Base-by-base conservation (phyloP, 1,140 invertebrate species). In the Halesus radiatus region DNA sequence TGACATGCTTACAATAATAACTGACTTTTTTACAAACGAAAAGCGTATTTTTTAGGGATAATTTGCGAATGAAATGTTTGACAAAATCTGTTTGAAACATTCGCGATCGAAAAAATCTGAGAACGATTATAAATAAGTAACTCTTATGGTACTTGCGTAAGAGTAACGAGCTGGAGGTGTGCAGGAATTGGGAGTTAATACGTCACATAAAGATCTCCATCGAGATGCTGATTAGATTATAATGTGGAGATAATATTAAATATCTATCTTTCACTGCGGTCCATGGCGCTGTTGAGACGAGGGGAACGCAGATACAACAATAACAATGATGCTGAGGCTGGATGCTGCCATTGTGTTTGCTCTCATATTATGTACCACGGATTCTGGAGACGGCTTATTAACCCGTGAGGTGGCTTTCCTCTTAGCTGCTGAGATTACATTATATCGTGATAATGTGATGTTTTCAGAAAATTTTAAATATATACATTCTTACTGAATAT, bases 161-260 rank as follows among this genome's bases (percentile, higher is more conserved):
- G 37, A 45, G 37, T 45, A 45, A 45, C 37, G 37, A 45, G 37
- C 13, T 45, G 37, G 37, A 45, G 37, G 7, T 56, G 54, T 68
- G 32, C 32, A 18, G 64, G 20, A 37, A 68, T 68, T 68, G 29
- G 60, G 60, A 64, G 29, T 18, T 68, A 32, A 37, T 68, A 45
- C 64, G 64, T 68, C 64, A 68, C 64, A 68, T 68, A 68, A 68
- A 68, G 64, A 32, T 16, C 16, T 68, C 29, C 32, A n/a, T 22
- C 6, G 26, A 29, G 60, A 64, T 37, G 32, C 64, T 45, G 64
- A 68, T 68, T 68, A 68, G 64, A 68, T 68, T 68, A 22, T 50
- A 45, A 45, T 45, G 32, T 4, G 6, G 64, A 68, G 64, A 68
- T 68, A 45, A 68, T 32, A 45, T 45, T 13, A 16, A 64, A 45